phyloP scores from a whole-genome alignment of 2,113 vertebrate species.

The Toxotes jaculatrix region DNA sequence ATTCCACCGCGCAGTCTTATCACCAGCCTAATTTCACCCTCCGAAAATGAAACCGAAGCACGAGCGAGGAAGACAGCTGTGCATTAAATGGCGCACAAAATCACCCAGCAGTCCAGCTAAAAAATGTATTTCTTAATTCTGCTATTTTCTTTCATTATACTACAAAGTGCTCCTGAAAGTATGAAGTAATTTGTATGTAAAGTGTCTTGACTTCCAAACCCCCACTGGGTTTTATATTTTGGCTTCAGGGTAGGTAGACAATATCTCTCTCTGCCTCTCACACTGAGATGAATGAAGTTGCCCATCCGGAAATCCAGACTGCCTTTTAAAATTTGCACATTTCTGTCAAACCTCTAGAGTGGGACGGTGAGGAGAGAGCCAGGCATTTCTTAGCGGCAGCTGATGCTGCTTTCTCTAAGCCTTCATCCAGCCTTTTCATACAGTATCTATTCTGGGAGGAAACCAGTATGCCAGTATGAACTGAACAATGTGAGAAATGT shows the following conservation, averaged over 20 bases:
- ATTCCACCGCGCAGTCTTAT: slow-evolving; percentile 33
- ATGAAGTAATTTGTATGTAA: slow-evolving; percentile 57
- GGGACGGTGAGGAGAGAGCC: slow-evolving; percentile 23
- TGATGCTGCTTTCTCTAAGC: slow-evolving; percentile 33
- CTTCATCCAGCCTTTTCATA: slow-evolving; percentile 20
- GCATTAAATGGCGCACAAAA: background rate
- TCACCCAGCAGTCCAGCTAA: background rate
- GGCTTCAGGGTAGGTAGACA: slow-evolving; percentile 40
- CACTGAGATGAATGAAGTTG: slow-evolving; percentile 52
- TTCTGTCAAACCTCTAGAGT: slow-evolving; percentile 57
- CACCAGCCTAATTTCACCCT: slow-evolving; percentile 84
- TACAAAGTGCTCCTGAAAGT: slow-evolving; percentile 34
- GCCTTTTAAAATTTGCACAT: slow-evolving; percentile 44
- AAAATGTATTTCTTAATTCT: slow-evolving; percentile 36
- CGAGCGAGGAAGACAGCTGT: background rate
- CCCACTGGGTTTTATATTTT: slow-evolving; percentile 48
- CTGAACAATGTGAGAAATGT: slow-evolving; percentile 24
- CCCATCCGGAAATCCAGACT: slow-evolving; percentile 54
- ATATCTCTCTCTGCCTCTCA: slow-evolving; percentile 36
- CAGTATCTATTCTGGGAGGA: slow-evolving; percentile 10
- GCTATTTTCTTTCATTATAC: slow-evolving; percentile 27
- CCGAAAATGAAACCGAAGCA: slow-evolving; percentile 84
- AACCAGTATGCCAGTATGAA: slow-evolving; percentile 31
- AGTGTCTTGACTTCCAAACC: slow-evolving; percentile 46
- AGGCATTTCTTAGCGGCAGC: slow-evolving; percentile 19